Base-by-base conservation (phyloP, 1,140 invertebrate species). In the Stegodyphus dumicola region DNA sequence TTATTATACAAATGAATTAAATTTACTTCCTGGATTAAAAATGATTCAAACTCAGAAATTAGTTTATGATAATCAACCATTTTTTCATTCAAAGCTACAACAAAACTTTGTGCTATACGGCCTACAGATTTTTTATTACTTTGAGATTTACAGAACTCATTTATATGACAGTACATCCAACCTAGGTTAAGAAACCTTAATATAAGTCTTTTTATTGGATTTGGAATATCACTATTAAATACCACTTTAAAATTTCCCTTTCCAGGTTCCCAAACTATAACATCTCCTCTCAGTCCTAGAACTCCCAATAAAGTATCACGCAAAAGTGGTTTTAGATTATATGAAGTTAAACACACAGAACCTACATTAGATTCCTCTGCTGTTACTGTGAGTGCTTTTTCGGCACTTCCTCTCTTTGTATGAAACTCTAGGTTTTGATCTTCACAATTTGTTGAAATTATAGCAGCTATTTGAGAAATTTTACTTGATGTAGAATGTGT, bases 11-110 rank as follows among this genome's bases (percentile, higher is more conserved):
- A 17, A 54, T 74, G 18, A 6, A 66, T 64, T 53, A 75, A 73
- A 15, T 64, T 64, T 49, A 17, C n/a, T 53, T 80, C 73, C 66
- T 81, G 56, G 9, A 15, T 66, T 89, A 96, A 93, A 92, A 96
- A 93, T 87, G 95, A 94, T 90, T 98, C 96, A 17, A 98, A 91
- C n/a, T 95, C 91, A 1, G 96, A 96, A 81, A 98, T 93, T 77
- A 96, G 93, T 81, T 96, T 93, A 91, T 97, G 97, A 90, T 96
- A 98, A 88, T 95, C 94, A 5, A 93, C 94, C 0, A 99, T 91
- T 90, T 98, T 95, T 86, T 95, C 93, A 88, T 95, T 93, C 53
- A 98, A 91, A 7, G 94, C 95, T 15, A 95, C 93, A 77, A 96
- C 94, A 87, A 98, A 94, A 84, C 96, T 96, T 91, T 97, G 95